Evolutionary conservation across 2,113 vertebrate species (phyloP), one percentile per base, ranked within the genome.

Genomic region (Clinocottus analis): DNA sequence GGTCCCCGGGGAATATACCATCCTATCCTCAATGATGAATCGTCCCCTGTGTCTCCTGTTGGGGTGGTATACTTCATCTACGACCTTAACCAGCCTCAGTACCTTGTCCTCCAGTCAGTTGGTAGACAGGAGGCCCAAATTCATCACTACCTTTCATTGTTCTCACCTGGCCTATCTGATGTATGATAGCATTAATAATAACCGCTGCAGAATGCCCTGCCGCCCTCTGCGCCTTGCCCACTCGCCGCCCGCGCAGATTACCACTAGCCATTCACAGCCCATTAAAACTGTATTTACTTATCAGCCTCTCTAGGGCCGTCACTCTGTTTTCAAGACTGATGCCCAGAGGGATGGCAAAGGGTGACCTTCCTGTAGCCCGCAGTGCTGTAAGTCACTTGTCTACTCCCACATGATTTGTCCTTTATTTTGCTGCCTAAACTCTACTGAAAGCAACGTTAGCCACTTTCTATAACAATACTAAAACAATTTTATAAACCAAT

Each of bases 251-350:
- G 78, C 66, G 56, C 86, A 91, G 91, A 94, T 94, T 90, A 90
- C 90, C 80, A 87, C 80, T 82, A 86, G 90, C 89, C 82, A 92
- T 94, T 88, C 89, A 84, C 79, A 91, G 85, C 80, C 92, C 90
- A 91, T 94, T 94, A 92, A 94, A 94, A 92, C 88, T 89, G 88
- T 94, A 93, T 95, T 95, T 95, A 93, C 93, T 94, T 94, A 94
- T 95, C 92, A 83, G 92, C 78, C 89, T 91, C 86, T 84, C 86
- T 89, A 76, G 83, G 82, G 82, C 73, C 73, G 77, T 87, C 83
- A 82, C 79, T 90, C 87, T 88, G 87, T 94, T 92, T 94, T 92
- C 84, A 89, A 90, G 90, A 86, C 77, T 76, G 89, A 90, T 90
- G 85, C 90, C 91, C 89, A 82, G 77, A 80, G 91, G 91, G 88